Base-by-base conservation (phyloP, 37 sponge, comb jelly and placozoan genomes). In the Chondrilla cf. caribensis region DNA sequence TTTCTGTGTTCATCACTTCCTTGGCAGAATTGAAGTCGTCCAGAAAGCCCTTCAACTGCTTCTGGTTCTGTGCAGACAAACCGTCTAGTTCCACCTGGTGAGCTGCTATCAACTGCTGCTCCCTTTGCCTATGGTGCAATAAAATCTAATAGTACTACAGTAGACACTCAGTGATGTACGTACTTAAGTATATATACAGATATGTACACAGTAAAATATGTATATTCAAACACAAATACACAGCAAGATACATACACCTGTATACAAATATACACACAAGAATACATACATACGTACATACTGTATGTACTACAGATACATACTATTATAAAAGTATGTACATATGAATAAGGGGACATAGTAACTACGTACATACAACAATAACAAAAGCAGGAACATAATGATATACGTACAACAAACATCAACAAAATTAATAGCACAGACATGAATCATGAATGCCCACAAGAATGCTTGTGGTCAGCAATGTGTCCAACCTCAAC, bases 1-100 rank as follows among this genome's bases (percentile, higher is more conserved):
- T 80, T 70, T 87, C 83, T 3, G 22, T 31, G 54, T 22, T 84
- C n/a, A 93, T 81, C 25, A 89, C 37, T 1, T 89, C 82, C 62
- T 93, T 93, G 36, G 93, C 90, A 54, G 79, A 81, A 70, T 89
- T 93, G 79, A 93, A 93, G 36, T 93, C 90, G 18, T 43, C 58
- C 24, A 93, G 85, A 11, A 89, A 84, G 5, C 38, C 44, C 28
- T 89, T 77, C 11, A 81, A 35, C 57, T 89, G 78, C n/a, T 89
- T 90, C 51, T 54, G 80, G 75, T 89, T 72, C 77, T 93, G 85
- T 17, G 79, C 38, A 29, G 54, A 7, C 31, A 81, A 32, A 18
- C 80, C 60, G 9, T 93, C 90, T 44, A 93, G 4, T 66, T 93
- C 93, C 42, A 67, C 84, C 26, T 86, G 59, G 59, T 93, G 90